phyloP scores from a whole-genome alignment of 2,113 vertebrate species.

The Aspiorhynchus laticeps region DNA sequence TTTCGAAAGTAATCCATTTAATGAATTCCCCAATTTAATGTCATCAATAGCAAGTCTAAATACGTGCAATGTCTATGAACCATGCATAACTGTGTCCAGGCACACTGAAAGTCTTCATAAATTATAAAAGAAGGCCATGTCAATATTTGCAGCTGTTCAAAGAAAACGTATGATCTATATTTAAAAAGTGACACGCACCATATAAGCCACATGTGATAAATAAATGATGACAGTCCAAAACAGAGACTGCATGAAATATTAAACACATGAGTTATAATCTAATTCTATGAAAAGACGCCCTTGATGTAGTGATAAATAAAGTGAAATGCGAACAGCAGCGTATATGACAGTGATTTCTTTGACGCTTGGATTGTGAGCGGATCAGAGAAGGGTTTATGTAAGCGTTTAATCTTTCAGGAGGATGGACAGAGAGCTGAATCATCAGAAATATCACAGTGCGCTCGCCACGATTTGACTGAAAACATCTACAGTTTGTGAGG shows the following conservation, averaged over 20 bases:
- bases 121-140: not conserved
- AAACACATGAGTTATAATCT: not conserved
- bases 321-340: too few species aligned
- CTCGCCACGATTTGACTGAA: not conserved
- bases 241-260: not conserved
- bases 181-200: not conserved
- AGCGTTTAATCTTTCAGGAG: too few species aligned
- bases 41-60: not conserved
- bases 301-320: too few species aligned
- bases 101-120: not conserved
- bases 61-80: not conserved
- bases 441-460: not conserved
- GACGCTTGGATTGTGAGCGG: too few species aligned
- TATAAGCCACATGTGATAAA: not conserved
- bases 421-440: too few species aligned
- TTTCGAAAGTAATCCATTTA: not conserved
- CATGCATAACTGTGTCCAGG: not conserved
- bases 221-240: too few species aligned
- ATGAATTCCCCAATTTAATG: not conserved
- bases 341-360: too few species aligned
- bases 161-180: slow-evolving; percentile 8
- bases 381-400: too few species aligned
- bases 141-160: not conserved
- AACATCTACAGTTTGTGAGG: not conserved
- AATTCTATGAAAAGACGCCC: not conserved